Conservation (phyloP, 2,888 invertebrate species). For the Mesorhabditis sp. region DNA sequence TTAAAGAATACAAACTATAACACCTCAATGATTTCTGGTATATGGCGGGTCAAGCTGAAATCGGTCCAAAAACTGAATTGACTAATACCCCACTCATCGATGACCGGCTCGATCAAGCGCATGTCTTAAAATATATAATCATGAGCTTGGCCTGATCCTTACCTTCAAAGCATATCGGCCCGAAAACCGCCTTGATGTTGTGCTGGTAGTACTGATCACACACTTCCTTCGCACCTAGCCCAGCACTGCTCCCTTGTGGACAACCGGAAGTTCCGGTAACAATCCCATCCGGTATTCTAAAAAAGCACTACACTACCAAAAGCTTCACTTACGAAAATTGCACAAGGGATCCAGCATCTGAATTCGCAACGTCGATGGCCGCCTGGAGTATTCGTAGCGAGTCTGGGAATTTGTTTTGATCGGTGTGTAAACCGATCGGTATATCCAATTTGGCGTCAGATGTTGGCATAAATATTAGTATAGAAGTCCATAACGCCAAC, state of each 20-base stretch:
- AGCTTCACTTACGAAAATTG: neutral
- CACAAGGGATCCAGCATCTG: neutral
- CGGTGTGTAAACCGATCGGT: neutral
- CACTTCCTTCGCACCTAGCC: neutral
- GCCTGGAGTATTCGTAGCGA: neutral
- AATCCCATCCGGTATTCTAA: neutral
- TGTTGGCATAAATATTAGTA: no score
- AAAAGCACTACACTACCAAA: neutral
- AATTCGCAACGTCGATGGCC: neutral
- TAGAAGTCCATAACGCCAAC: no score
- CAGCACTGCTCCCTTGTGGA: neutral
- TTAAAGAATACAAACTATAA: neutral
- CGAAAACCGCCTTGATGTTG: conserved; percentile 1
- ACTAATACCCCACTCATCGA: neutral
- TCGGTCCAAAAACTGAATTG: neutral
- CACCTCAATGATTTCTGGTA: neutral
- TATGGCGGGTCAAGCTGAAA: neutral
- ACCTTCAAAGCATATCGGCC: neutral
- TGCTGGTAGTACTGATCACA: neutral
- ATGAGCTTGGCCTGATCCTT: neutral
- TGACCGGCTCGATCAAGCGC: neutral
- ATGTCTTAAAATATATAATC: neutral
- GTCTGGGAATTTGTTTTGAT: neutral
- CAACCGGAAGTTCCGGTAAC: neutral
- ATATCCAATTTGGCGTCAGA: neutral